Evolutionary conservation across 2,888 invertebrate genomes (phyloP), one percentile per base, ranked within the genome.

Genomic region (Drosophila tanythrix): DNA sequence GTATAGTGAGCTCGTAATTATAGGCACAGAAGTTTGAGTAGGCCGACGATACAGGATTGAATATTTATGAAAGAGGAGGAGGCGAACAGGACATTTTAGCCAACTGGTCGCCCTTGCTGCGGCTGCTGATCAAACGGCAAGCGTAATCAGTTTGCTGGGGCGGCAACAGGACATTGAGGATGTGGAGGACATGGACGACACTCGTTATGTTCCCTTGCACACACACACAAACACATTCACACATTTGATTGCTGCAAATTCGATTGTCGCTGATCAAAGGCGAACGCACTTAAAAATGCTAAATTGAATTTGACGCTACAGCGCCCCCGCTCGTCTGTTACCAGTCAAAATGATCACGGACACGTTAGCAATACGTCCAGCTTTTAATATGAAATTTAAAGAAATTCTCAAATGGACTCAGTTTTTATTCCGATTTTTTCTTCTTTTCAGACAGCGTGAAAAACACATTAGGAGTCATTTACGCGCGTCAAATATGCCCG

Each of bases 181-280:
- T 46, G 8, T 46, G 46, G 46, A 40, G 4, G n/a, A 40, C 5
- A 36, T 6, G 51, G 55, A 70, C 64, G 72, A 66, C 59, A 70
- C 82, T 80, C 80, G 82, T 82, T 77, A 78, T 65, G 80, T 67
- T 57, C 74, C 76, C n/a, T 29, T 5, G 27, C 56, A 27, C 36
- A 11, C 53, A 56, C 18, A 27, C 18, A 25, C 69, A 74, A 79
- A 36, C n/a, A 53, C 29, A 57, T 29, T n/a, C 70, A 74, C 80
- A 80, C 76, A 88, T 90, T 90, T 91, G 91, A 90, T 89, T 91
- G 90, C 83, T 83, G 88, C 72, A 92, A 92, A 92, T 92, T 92
- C 92, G 92, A 92, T 92, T 92, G 91, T 90, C 88, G 85, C 88
- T 91, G 91, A 92, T 92, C 92, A 92, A 92, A 92, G 92, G 92